phyloP scores from a whole-genome alignment of 2,113 vertebrate genomes.

The Lota lota region DNA sequence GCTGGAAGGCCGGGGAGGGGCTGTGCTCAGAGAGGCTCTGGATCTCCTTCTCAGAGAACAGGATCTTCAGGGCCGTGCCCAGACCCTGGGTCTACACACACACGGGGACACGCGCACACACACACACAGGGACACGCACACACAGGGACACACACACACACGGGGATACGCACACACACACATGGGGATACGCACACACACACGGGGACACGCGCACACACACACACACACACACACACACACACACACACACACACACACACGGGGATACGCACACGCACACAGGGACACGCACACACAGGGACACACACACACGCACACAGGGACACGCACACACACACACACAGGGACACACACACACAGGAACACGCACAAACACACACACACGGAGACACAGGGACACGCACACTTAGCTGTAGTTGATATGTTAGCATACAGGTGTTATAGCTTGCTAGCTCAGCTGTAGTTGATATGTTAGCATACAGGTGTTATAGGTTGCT shows the following conservation, averaged over 20 bases:
- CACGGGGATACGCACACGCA: background rate
- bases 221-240: no score
- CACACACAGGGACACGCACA: no score
- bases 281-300: background rate
- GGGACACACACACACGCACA: background rate
- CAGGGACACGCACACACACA: background rate
- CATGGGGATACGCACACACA: background rate
- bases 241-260: background rate
- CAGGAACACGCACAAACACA: no score
- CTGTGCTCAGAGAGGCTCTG: slow-evolving; percentile 88
- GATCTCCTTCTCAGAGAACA: slow-evolving; percentile 97
- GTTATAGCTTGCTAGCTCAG: no score
- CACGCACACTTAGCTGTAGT: background rate
- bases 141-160: background rate
- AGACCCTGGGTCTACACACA: slow-evolving; percentile 86
- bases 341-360: no score
- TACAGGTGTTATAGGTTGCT: no score
- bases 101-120: background rate
- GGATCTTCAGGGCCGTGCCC: slow-evolving; percentile 92
- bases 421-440: background rate
- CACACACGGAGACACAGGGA: background rate
- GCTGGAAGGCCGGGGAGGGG: slow-evolving; percentile 92
- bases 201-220: background rate
- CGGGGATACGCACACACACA: background rate
- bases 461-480: no score